Conservation (phyloP, 2,797 vertebrate species). For the Spinibarbus caldwelli region DNA sequence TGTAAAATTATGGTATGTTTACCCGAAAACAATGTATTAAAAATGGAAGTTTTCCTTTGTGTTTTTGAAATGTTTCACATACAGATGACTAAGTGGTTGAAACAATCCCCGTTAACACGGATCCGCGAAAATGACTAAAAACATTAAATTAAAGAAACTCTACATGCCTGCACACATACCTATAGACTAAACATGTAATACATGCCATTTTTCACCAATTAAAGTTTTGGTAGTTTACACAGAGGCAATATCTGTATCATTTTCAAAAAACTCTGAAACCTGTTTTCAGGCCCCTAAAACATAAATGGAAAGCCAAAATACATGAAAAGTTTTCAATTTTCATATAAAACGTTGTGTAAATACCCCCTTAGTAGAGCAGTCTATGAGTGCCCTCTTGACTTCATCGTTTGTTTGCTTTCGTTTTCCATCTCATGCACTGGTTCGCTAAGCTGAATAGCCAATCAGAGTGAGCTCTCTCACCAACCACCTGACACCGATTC, state of each 20-base stretch:
- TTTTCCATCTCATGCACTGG: not conserved
- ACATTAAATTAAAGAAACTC: not conserved
- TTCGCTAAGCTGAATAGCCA: not conserved
- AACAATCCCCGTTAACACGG: too few species aligned
- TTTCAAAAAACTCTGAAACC: too few species aligned
- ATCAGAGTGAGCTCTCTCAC: not conserved
- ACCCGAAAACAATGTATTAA: too few species aligned
- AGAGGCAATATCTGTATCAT: too few species aligned
- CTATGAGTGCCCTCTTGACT: not conserved
- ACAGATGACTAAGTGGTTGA: too few species aligned
- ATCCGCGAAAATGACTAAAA: not conserved
- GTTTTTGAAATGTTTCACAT: too few species aligned
- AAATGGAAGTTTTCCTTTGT: too few species aligned
- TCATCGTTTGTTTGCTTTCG: not conserved
- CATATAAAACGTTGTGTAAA: not conserved
- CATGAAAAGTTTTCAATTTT: not conserved
- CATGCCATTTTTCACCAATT: not conserved
- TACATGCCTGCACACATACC: not conserved
- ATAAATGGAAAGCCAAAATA: not conserved
- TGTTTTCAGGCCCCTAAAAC: not conserved
- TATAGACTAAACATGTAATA: not conserved
- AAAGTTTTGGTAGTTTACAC: not conserved
- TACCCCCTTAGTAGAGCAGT: not conserved
- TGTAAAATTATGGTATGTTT: too few species aligned
- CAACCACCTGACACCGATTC: not conserved